Evolutionary conservation across 2,888 invertebrate species (phyloP).

Genomic region (Hydriomena furcata): DNA sequence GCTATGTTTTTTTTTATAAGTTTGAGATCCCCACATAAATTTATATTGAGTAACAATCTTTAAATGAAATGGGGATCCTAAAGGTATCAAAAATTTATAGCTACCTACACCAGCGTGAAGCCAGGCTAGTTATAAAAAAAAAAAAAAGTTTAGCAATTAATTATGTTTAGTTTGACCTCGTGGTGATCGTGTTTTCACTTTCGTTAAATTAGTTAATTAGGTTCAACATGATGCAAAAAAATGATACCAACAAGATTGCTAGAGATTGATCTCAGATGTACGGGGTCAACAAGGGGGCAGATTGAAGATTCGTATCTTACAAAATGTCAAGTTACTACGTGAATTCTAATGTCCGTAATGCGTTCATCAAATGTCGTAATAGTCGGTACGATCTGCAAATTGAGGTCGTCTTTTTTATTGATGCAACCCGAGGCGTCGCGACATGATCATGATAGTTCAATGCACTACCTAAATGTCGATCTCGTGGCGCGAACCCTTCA

Average conservation of each 20-base stretch:
- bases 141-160: too few relatives aligned
- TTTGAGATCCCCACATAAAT: too few relatives aligned
- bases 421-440: slow-evolving; percentile 44
- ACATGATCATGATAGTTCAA: slow-evolving; percentile 52
- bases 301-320: slow-evolving; percentile 52
- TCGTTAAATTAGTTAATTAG: too few relatives aligned
- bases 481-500: slow-evolving; percentile 44
- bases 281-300: slow-evolving; percentile 52
- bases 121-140: too few relatives aligned
- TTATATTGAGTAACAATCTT: too few relatives aligned
- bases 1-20: too few relatives aligned
- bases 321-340: slow-evolving; percentile 58
- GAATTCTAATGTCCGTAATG: slow-evolving; percentile 47
- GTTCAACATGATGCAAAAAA: too few relatives aligned
- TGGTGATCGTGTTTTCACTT: too few relatives aligned
- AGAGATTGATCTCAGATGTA: slow-evolving; percentile 31
- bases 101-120: too few relatives aligned
- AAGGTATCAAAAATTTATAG: too few relatives aligned
- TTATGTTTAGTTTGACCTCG: too few relatives aligned
- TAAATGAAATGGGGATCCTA: too few relatives aligned
- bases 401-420: slow-evolving; percentile 59
- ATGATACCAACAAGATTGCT: neutral
- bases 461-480: slow-evolving; percentile 45
- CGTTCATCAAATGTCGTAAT: slow-evolving; percentile 55
- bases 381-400: slow-evolving; percentile 41